Percentiles rank a stretch among this genome's conserved stretches.
Evolutionary conservation across 2,797 vertebrate genomes (phyloP).

Genomic region (Somateria mollissima): DNA sequence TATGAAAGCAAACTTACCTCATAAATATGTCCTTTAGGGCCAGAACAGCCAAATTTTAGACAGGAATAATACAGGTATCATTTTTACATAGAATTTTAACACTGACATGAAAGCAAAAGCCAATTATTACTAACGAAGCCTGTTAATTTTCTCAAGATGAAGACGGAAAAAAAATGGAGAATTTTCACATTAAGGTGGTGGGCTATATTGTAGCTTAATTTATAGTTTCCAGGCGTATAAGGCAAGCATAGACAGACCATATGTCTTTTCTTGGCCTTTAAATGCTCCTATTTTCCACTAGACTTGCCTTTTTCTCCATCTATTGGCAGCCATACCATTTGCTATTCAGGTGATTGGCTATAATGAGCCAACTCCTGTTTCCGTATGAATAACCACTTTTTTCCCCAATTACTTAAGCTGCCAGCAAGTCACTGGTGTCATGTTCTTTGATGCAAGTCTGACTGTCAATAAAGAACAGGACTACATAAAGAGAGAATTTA

Average conservation of each 20-base stretch:
- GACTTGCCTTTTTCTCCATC: conserved; percentile 76
- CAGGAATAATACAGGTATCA: background rate
- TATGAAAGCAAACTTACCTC: conserved; percentile 41
- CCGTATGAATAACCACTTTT: conserved; percentile 72
- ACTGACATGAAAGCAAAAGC: conserved; percentile 2
- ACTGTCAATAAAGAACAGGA: conserved; percentile 46
- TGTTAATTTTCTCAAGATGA: conserved; percentile 27
- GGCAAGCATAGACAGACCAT: conserved; percentile 73
- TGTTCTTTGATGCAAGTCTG: conserved; percentile 66
- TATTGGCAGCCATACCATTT: conserved; percentile 72
- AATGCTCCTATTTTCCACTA: conserved; percentile 75
- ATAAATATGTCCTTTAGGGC: background rate
- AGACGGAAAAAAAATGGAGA: conserved; percentile 1
- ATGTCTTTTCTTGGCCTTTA: conserved; percentile 75
- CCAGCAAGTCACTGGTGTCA: conserved; percentile 70
- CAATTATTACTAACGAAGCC: background rate
- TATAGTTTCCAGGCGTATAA: conserved; percentile 71
- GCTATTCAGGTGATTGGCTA: conserved; percentile 74
- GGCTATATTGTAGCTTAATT: conserved; percentile 68
- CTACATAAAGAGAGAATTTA: conserved; percentile 31
- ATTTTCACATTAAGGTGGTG: conserved; percentile 57
- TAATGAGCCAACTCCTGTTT: conserved; percentile 72
- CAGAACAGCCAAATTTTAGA: background rate
- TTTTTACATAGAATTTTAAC: background rate
- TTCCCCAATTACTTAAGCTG: conserved; percentile 72